Base-by-base conservation (phyloP, 2,888 invertebrate species). In the Digitonthophagus gazella region DNA sequence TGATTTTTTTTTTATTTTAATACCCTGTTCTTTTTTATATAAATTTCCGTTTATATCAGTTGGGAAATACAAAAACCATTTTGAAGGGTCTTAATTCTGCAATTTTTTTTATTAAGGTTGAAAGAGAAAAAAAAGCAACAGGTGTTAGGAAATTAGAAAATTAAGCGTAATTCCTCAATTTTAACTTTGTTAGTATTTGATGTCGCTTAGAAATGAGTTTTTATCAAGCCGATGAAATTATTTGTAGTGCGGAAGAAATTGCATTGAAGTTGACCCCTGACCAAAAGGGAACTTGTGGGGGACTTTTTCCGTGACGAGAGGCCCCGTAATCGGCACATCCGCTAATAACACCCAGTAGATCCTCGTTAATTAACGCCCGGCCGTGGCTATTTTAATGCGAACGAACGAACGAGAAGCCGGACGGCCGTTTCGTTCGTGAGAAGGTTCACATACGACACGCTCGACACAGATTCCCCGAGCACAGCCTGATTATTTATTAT, bases 291-390 rank as follows among this genome's bases (percentile, higher is more conserved):
- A 44, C 28, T 11, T 44, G 28, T 44, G 28, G 28, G 28, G 22
- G 28, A 44, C 11, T 11, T 44, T 44, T 44, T 44, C 28, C 28
- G 28, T 44, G 11, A 44, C 75, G 75, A 74, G 73, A 72, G 69
- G 72, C 71, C 73, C 71, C 74, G 75, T 78, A 79, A 79, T 80
- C 76, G 76, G 73, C 75, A 77, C 78, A 79, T 80, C 79, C 79
- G 78, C 74, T 74, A 75, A 72, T 70, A 70, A 76, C 73, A 75
- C 77, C n/a, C n/a, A n/a, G n/a, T 78, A 78, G 77, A 79, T 79
- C 78, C 75, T 63, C 71, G 76, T 78, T 78, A 78, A 79, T 78
- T 79, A 78, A 76, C 76, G 75, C 76, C 73, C 28, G 28, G 28
- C 11, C 11, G 28, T 8, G 74, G 74, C 75, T 71, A 75, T 72